Percentiles rank a stretch among this genome's conserved stretches.
Conservation (phyloP, 2,888 invertebrate species). For the Morpho helenor region DNA sequence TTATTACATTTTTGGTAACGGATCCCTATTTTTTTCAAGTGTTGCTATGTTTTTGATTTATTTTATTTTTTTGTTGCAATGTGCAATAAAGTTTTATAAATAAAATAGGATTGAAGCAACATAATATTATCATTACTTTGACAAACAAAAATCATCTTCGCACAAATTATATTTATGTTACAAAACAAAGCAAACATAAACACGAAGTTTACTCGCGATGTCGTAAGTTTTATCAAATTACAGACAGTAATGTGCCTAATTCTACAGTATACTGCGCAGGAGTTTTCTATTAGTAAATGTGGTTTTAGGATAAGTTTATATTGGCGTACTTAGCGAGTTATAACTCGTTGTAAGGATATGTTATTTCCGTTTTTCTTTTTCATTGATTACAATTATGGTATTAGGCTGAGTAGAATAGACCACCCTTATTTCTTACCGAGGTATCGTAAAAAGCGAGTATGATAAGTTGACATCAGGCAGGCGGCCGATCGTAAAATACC, state of each 20-base stretch:
- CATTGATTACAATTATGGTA: no score
- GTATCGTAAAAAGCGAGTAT: no score
- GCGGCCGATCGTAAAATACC: no score
- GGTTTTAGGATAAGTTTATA: conserved; percentile 46
- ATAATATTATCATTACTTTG: background rate
- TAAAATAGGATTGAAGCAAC: no score
- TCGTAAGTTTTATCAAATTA: conserved; percentile 67
- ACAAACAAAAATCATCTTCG: conserved; percentile 1
- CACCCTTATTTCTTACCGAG: no score
- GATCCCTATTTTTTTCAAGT: background rate
- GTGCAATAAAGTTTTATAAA: no score
- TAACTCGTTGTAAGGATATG: background rate
- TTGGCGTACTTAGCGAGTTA: conserved; percentile 21
- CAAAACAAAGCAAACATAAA: conserved; percentile 28
- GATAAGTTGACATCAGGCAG: no score
- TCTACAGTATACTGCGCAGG: conserved; percentile 64
- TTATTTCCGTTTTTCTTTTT: no score
- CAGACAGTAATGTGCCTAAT: conserved; percentile 69
- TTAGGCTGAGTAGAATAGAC: no score
- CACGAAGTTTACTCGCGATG: conserved; percentile 48
- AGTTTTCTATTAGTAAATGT: conserved; percentile 76
- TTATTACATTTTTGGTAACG: no score
- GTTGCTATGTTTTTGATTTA: no score
- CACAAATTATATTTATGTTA: conserved; percentile 23
- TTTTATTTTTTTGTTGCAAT: no score